Evolutionary conservation across 1,140 invertebrate species (phyloP).

Genomic region (Drosophila trapezifrons): DNA sequence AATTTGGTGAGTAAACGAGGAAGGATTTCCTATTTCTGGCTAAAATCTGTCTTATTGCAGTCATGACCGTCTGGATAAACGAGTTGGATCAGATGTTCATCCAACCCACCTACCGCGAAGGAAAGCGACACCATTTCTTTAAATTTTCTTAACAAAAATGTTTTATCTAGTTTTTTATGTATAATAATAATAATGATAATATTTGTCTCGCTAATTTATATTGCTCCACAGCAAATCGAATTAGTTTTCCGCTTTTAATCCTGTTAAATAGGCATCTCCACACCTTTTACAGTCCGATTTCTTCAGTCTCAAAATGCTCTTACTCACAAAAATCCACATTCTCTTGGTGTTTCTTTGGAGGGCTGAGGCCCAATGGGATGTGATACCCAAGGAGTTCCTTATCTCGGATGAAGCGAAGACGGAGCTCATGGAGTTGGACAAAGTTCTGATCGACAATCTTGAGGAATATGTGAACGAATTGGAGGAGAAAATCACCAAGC

Average conservation of each 20-base stretch:
- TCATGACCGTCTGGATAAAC: slow-evolving; percentile 38
- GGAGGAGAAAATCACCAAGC: slow-evolving; percentile 3
- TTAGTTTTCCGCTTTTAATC: not conserved
- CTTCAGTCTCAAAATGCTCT: slow-evolving; percentile 16
- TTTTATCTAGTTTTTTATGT: no score
- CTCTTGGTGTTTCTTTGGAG: not conserved
- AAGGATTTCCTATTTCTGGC: not conserved
- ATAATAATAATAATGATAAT: no score
- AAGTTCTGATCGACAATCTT: slow-evolving; percentile 28
- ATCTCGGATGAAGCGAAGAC: not conserved
- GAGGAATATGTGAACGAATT: slow-evolving; percentile 22
- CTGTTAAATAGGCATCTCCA: not conserved
- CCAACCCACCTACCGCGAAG: slow-evolving; percentile 5
- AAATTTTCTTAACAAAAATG: not conserved
- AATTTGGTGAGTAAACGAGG: slow-evolving; percentile 7
- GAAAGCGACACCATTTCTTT: not conserved
- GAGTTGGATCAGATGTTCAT: slow-evolving; percentile 52
- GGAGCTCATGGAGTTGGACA: slow-evolving; percentile 21
- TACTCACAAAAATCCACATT: not conserved
- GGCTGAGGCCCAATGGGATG: not conserved
- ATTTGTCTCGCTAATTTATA: not conserved
- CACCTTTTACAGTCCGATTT: not conserved
- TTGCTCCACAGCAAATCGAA: not conserved
- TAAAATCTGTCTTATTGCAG: not conserved
- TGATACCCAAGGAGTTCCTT: not conserved